These are phyloP conservation scores for Varanus komodoensis DNA, from an alignment of 2,113 vertebrate species.

Conservation along the genomic window DNA sequence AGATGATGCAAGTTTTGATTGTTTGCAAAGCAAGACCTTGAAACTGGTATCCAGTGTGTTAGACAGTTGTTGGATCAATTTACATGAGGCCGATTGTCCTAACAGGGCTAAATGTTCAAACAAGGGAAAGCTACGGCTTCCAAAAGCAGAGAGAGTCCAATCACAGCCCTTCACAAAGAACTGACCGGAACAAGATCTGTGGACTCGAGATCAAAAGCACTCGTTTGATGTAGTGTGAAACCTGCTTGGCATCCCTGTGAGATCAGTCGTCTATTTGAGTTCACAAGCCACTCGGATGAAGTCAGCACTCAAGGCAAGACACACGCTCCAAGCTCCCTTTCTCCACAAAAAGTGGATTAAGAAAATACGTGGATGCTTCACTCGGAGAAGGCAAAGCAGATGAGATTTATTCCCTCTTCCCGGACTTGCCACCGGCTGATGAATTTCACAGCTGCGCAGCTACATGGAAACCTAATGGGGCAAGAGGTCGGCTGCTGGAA, in stretches of 20 bases:
- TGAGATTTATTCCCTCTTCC: neutral
- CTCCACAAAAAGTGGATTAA: neutral
- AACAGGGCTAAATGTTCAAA: neutral
- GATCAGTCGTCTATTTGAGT: neutral
- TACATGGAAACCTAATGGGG: slow-evolving; percentile 40
- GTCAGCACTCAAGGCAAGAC: neutral
- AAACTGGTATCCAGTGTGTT: neutral
- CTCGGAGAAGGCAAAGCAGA: slow-evolving; percentile 15
- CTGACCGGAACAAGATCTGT: neutral
- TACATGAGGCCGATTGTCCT: neutral
- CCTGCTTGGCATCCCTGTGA: neutral
- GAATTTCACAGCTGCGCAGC: slow-evolving; percentile 64
- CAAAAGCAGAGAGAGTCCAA: neutral
- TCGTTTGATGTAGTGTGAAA: neutral
- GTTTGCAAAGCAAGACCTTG: neutral
- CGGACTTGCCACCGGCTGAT: slow-evolving; percentile 32
- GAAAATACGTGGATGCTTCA: neutral
- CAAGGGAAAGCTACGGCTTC: neutral
- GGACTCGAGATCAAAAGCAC: neutral
- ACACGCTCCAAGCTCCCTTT: no score
- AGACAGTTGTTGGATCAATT: neutral
- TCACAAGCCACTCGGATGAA: neutral
- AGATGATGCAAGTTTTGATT: neutral
- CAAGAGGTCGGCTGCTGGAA: slow-evolving; percentile 48
- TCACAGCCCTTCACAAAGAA: neutral